Percentiles rank a stretch among this genome's conserved stretches.
phyloP scores from a whole-genome alignment of 2,797 vertebrate species.

The Distichodus sexfasciatus region DNA sequence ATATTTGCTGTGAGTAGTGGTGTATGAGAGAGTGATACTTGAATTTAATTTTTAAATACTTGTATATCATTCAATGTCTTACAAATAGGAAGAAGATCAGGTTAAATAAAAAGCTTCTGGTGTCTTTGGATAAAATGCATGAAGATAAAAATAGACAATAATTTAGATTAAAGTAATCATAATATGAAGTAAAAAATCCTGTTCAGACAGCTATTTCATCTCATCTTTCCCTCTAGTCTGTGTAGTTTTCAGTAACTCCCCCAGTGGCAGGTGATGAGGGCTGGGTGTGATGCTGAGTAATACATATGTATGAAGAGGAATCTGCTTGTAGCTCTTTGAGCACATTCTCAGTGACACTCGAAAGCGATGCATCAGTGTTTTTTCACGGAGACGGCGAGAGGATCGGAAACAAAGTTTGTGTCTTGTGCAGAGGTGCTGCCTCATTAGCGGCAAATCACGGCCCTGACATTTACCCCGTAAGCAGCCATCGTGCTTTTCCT shows the following conservation, averaged over 20 bases:
- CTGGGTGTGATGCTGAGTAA: constrained; percentile 54
- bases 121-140: constrained; percentile 9
- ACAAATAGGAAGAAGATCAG: not conserved
- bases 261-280: constrained; percentile 58
- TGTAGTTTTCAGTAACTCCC: constrained; percentile 37
- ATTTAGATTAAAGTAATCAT: no score
- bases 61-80: constrained; percentile 6
- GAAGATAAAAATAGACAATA: constrained; percentile 31
- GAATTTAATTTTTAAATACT: no score
- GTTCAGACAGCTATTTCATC: constrained; percentile 40
- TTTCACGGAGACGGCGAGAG: constrained; percentile 44
- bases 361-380: constrained; percentile 56
- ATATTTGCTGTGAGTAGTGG: no score
- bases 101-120: not conserved
- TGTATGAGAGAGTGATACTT: no score
- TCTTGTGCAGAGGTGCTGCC: constrained; percentile 64
- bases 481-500: constrained; percentile 52
- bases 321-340: constrained; percentile 68
- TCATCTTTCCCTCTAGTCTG: constrained; percentile 57
- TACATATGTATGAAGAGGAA: constrained; percentile 73
- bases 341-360: constrained; percentile 65
- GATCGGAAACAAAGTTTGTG: no score
- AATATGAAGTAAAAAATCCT: constrained; percentile 31
- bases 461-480: constrained; percentile 67
- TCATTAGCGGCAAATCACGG: constrained; percentile 71